phyloP scores from a whole-genome alignment of 2,113 vertebrate species.

The Pterocles gutturalis region DNA sequence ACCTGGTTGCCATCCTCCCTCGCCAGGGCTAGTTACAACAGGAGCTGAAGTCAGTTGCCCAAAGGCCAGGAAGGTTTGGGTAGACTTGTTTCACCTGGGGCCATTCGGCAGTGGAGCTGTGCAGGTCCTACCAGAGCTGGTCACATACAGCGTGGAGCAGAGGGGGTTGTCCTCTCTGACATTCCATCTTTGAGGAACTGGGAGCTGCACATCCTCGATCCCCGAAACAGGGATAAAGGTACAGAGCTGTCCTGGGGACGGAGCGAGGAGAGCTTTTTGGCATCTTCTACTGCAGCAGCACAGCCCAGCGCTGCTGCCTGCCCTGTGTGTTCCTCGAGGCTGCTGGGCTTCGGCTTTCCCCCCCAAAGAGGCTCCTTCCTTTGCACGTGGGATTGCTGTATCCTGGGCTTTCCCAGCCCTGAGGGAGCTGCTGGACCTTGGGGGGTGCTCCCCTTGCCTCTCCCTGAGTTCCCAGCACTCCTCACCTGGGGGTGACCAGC shows the following conservation, averaged over 20 bases:
- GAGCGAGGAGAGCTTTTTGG: background rate
- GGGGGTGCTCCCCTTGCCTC: rapidly evolving
- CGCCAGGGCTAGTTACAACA: background rate
- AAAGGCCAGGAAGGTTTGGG: background rate
- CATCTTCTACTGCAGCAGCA: background rate
- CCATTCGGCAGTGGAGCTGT: background rate
- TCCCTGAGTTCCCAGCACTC: background rate
- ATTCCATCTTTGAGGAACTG: background rate
- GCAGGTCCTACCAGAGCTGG: background rate
- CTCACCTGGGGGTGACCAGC: background rate
- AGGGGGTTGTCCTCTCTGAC: background rate
- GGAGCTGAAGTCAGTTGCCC: background rate
- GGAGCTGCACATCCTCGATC: background rate
- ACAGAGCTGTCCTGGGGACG: background rate
- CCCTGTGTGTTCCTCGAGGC: background rate
- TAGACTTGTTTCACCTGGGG: background rate
- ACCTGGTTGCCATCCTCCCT: constrained; percentile 28
- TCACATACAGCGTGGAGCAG: background rate
- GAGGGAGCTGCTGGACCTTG: background rate
- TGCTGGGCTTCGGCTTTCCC: background rate
- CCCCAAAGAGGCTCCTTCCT: background rate
- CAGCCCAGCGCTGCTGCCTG: background rate
- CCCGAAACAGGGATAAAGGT: background rate
- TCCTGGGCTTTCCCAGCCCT: background rate
- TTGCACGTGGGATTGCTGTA: background rate